Conservation (phyloP, 2,797 vertebrate genomes). For the Vipera latastei region DNA sequence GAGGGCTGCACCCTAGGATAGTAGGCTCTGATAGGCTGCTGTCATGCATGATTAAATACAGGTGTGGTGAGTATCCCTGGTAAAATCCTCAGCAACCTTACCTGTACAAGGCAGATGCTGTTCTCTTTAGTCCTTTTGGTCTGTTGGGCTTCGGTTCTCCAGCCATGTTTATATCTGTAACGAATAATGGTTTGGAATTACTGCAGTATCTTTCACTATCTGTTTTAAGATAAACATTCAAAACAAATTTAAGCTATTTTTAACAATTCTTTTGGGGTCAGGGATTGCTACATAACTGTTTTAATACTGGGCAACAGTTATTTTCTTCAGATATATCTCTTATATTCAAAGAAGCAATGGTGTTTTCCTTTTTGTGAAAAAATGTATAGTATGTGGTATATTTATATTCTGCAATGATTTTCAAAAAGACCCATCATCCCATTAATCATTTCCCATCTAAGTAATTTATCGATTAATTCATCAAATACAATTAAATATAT, state of each 20-base stretch:
- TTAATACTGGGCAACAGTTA: not conserved
- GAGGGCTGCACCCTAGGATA: not conserved
- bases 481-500: not conserved
- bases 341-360: not conserved
- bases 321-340: not conserved
- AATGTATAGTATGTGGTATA: not conserved
- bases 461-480: not conserved
- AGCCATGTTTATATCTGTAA: slow-evolving; percentile 93
- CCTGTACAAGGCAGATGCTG: slow-evolving; percentile 86
- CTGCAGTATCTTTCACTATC: not conserved
- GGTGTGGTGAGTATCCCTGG: not conserved
- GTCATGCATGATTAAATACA: not conserved
- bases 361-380: not conserved
- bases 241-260: not conserved
- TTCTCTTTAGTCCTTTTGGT: slow-evolving; percentile 87
- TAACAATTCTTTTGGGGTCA: not conserved
- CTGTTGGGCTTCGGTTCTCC: slow-evolving; percentile 91
- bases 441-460: not conserved
- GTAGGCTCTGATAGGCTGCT: not conserved
- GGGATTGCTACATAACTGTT: not conserved
- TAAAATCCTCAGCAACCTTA: slow-evolving; percentile 50
- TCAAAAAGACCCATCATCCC: not conserved
- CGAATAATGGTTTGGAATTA: slow-evolving; percentile 38
- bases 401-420: not conserved
- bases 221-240: not conserved